A percentile compares a stretch with the other conserved stretches of the same genome.
Conservation (phyloP, 2,113 vertebrate genomes). For the Nannobrachium achirus region DNA sequence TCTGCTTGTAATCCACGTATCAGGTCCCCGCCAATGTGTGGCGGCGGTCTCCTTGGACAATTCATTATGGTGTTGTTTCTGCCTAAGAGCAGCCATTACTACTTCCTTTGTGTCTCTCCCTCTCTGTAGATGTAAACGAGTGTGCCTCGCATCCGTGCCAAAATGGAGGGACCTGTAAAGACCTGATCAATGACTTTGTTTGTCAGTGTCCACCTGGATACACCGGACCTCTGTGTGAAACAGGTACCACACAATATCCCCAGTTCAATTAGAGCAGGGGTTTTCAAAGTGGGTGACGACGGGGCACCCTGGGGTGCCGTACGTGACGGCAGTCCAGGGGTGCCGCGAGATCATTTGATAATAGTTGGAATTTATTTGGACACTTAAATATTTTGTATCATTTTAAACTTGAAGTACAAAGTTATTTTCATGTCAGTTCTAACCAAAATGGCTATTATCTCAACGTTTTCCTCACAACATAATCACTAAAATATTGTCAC, state of each 20-base stretch:
- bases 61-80: slow-evolving; percentile 13
- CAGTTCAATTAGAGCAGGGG: not conserved
- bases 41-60: slow-evolving; percentile 27
- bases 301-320: too few relatives aligned
- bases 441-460: too few relatives aligned
- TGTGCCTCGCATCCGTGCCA: slow-evolving; percentile 78
- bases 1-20: slow-evolving; percentile 55
- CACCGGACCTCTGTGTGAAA: slow-evolving; percentile 78
- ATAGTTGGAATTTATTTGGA: too few relatives aligned
- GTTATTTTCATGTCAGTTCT: too few relatives aligned
- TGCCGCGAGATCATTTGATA: too few relatives aligned
- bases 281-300: too few relatives aligned
- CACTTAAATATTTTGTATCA: too few relatives aligned
- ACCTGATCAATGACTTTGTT: slow-evolving; percentile 73
- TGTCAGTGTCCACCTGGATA: slow-evolving; percentile 77
- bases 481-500: too few relatives aligned
- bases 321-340: too few relatives aligned
- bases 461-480: too few relatives aligned
- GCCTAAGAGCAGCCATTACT: slow-evolving; percentile 54
- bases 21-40: slow-evolving; percentile 32
- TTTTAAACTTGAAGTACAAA: too few relatives aligned
- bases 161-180: slow-evolving; percentile 78
- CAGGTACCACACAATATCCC: slow-evolving; percentile 61
- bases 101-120: slow-evolving; percentile 41
- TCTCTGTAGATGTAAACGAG: slow-evolving; percentile 78